Conservation (phyloP, 2,113 vertebrate species). For the Oncorhynchus nerka region DNA sequence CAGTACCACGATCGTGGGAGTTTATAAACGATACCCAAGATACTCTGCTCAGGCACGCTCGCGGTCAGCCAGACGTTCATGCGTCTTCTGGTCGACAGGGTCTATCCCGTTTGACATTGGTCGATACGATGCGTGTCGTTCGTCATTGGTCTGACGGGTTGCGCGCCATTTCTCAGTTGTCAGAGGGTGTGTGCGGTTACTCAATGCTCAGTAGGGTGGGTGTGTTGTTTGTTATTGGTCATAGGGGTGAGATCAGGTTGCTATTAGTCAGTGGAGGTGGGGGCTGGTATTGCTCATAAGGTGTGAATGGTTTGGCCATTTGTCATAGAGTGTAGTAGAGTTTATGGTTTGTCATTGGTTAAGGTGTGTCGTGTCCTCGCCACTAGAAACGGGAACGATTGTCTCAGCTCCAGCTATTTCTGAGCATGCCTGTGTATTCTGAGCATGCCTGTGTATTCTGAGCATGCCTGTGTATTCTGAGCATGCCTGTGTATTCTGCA, state of each 20-base stretch:
- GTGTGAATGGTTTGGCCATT: background rate
- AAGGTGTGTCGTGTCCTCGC: background rate
- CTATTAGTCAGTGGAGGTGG: background rate
- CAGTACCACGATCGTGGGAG: background rate
- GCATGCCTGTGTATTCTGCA: background rate
- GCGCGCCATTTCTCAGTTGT: constrained; percentile 28
- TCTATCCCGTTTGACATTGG: constrained; percentile 37
- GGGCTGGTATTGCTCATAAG: constrained; percentile 27
- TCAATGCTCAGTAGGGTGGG: background rate
- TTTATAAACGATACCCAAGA: background rate
- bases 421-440: background rate
- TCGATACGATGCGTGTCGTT: constrained; percentile 42
- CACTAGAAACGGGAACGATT: background rate
- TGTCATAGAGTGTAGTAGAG: background rate
- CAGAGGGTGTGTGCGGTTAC: background rate
- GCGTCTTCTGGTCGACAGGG: constrained; percentile 48
- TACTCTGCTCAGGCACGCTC: background rate
- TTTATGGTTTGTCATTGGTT: background rate
- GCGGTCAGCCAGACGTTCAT: constrained; percentile 4
- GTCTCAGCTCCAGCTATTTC: background rate
- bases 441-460: too few species aligned
- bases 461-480: too few species aligned
- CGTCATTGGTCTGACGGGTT: constrained; percentile 37
- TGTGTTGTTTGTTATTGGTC: constrained; percentile 34
- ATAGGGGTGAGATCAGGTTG: background rate